Conservation (phyloP, 2,113 vertebrate species). For the Cheilinus undulatus region DNA sequence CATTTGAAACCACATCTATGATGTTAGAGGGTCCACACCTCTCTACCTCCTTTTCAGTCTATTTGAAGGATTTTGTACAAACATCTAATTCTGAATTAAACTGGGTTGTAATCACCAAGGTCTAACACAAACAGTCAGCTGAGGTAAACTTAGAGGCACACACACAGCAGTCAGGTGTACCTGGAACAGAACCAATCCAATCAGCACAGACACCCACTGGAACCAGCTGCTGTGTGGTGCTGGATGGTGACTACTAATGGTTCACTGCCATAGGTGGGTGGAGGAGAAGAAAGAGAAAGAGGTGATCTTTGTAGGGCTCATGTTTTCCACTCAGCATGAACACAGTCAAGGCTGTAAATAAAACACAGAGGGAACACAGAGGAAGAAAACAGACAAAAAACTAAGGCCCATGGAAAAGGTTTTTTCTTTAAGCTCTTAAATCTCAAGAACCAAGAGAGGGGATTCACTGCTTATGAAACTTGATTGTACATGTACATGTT, state of each 20-base stretch:
- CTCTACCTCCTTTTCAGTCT: background rate
- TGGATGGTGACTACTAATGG: slow-evolving; percentile 55
- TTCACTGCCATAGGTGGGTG: slow-evolving; percentile 54
- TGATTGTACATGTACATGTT: background rate
- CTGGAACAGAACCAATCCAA: slow-evolving; percentile 39
- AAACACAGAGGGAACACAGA: background rate
- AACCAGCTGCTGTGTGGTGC: slow-evolving; percentile 44
- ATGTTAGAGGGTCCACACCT: background rate
- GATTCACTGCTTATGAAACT: slow-evolving; percentile 12
- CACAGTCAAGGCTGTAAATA: slow-evolving; percentile 43
- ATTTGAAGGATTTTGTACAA: slow-evolving; percentile 29
- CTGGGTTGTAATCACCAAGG: slow-evolving; percentile 15
- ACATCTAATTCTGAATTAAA: slow-evolving; percentile 26
- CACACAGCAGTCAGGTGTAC: slow-evolving; percentile 17
- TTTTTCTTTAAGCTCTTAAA: background rate
- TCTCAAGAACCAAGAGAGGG: background rate
- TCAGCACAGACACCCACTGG: slow-evolving; percentile 45
- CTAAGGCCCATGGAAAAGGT: slow-evolving; percentile 16
- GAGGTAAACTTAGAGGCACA: background rate
- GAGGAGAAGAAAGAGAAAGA: slow-evolving; percentile 39
- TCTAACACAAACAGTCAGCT: slow-evolving; percentile 2
- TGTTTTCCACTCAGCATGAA: slow-evolving; percentile 56
- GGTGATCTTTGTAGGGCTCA: slow-evolving; percentile 43
- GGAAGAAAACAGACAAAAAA: slow-evolving; percentile 28
- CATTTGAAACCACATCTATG: background rate